Evolutionary conservation across 2,113 vertebrate genomes (phyloP).

Genomic region (Ctenomys sociabilis): DNA sequence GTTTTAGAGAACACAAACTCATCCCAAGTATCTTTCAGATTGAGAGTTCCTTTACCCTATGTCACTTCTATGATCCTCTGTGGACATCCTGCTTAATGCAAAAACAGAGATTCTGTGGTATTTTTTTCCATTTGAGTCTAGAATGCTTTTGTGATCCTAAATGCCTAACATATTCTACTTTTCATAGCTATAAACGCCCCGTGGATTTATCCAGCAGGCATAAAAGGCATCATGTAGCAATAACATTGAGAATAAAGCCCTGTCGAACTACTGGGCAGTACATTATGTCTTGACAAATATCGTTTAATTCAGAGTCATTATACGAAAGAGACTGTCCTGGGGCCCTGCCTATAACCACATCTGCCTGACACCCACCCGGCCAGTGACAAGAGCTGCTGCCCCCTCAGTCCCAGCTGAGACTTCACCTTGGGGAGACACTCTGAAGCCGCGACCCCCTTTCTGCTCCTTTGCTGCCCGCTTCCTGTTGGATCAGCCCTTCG

Average conservation of each 20-base stretch:
- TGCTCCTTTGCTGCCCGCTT: neutral
- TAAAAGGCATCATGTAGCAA: neutral
- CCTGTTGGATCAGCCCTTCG: neutral
- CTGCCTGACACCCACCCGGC: neutral
- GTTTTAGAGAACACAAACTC: too few relatives aligned
- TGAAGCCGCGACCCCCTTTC: neutral
- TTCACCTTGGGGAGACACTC: neutral
- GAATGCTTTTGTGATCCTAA: neutral
- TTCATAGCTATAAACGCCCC: neutral
- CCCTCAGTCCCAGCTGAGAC: neutral
- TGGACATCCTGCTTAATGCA: neutral
- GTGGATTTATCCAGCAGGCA: neutral
- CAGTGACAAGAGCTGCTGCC: neutral
- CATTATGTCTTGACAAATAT: neutral
- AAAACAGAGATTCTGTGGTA: neutral
- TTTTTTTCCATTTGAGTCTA: neutral
- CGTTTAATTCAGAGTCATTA: neutral
- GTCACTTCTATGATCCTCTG: neutral
- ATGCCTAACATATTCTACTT: neutral
- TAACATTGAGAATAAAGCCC: neutral
- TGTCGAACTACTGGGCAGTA: neutral
- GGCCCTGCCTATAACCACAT: neutral
- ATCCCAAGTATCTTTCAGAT: too few relatives aligned
- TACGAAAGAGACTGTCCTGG: neutral
- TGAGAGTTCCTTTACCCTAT: too few relatives aligned